phyloP scores from a whole-genome alignment of 2,888 invertebrate genomes.

The Arctia plantaginis region DNA sequence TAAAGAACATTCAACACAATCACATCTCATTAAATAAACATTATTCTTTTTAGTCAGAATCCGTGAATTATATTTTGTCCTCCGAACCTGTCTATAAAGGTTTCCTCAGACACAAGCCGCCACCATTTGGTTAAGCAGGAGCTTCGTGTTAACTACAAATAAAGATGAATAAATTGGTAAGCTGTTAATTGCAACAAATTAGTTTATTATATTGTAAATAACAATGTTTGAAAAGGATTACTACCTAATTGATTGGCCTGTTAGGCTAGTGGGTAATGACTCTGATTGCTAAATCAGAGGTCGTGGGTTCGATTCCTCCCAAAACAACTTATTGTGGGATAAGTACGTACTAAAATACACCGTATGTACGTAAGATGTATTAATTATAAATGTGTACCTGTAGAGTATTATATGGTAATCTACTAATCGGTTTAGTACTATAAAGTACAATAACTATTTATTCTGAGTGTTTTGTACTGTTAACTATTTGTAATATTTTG shows the following conservation, averaged over 20 bases:
- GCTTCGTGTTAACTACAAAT: conserved; percentile 29
- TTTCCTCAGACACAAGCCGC: conserved; percentile 2
- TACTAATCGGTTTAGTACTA: too few relatives aligned
- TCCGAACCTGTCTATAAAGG: conserved; percentile 11
- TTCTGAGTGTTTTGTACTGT: background rate
- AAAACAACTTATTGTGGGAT: too few relatives aligned
- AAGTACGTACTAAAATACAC: too few relatives aligned
- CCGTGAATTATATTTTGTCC: conserved; percentile 5
- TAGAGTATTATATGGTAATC: background rate
- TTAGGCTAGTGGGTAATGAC: too few relatives aligned
- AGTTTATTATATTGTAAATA: background rate
- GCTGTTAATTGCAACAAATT: conserved; percentile 10
- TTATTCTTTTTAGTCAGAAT: background rate
- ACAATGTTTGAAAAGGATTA: too few relatives aligned
- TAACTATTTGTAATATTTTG: background rate
- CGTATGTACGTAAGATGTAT: too few relatives aligned
- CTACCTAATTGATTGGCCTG: too few relatives aligned
- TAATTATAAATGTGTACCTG: background rate
- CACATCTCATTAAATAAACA: conserved; percentile 5
- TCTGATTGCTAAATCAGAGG: too few relatives aligned
- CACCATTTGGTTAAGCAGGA: conserved; percentile 37
- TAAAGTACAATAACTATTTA: too few relatives aligned
- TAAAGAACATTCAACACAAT: conserved; percentile 11
- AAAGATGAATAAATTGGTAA: conserved; percentile 62
- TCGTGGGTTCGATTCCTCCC: too few relatives aligned